Conservation (phyloP, 37 sponge, comb jelly and placozoan genomes). For the Tethya wilhelma region DNA sequence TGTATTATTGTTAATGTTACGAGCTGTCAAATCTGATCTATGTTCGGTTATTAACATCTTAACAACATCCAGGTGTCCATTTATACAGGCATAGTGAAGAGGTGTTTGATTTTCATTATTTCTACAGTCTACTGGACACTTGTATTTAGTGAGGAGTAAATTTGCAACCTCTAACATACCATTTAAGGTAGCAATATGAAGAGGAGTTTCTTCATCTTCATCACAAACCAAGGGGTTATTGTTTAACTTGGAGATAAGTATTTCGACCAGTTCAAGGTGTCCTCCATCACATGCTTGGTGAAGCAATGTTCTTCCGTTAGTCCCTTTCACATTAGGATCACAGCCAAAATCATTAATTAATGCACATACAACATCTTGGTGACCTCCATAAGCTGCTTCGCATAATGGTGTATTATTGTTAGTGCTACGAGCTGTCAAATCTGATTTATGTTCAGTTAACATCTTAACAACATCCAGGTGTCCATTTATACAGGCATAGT, state of each 20-base stretch:
- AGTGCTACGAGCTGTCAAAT: no score
- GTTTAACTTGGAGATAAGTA: not conserved
- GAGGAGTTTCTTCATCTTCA: conserved; percentile 32
- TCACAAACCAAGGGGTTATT: not conserved
- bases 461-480: not conserved
- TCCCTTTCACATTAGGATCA: not conserved
- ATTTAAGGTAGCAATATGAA: conserved; percentile 13
- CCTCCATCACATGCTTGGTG: no score
- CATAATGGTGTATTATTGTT: not conserved
- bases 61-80: not conserved
- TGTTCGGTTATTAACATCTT: not conserved
- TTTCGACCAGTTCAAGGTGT: conserved; percentile 11
- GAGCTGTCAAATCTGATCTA: not conserved
- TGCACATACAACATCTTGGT: not conserved
- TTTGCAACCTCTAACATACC: conserved; percentile 11
- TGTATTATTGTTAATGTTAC: not conserved
- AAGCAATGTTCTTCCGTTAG: no score
- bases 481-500: not conserved
- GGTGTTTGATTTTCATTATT: not conserved
- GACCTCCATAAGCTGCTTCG: not conserved
- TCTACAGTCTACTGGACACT: not conserved
- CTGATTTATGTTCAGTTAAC: not conserved
- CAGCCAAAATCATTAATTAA: conserved; percentile 18
- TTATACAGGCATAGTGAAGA: not conserved
- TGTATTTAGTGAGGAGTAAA: conserved; percentile 1